Evolutionary conservation across 1,140 invertebrate species (phyloP), one percentile per base, ranked within the genome.

Genomic region (Rhyzopertha dominica): DNA sequence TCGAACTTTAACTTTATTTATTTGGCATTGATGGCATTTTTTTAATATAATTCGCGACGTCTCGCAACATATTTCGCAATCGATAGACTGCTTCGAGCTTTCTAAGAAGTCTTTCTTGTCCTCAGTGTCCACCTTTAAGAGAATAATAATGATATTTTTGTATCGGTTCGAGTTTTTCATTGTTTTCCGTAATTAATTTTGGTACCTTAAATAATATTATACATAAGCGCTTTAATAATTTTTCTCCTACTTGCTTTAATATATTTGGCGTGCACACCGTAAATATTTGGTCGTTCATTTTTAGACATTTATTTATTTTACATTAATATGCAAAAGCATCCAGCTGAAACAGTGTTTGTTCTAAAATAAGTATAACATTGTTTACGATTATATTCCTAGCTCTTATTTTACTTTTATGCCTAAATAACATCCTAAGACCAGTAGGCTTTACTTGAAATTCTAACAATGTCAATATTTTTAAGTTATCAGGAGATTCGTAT

Each of bases 1-100:
- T n/a, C n/a, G n/a, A n/a, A n/a, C n/a, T 43, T 43, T 43, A 22
- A 3, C 13, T 24, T 43, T 43, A 20, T 43, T 43, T 24, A 28
- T 22, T 24, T 43, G 41, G 22, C 29, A 43, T 36, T 43, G 4
- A 13, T 31, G 5, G 5, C 39, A 41, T n/a, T 14, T 14, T 12
- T 8, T 41, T 16, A 35, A n/a, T 31, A 36, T 34, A 43, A 5
- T 40, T 28, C 4, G 4, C 8, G 14, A 40, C 38, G 19, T 40
- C 24, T 13, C 19, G 13, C 13, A 14, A 26, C 38, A 40, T 40
- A 14, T 40, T n/a, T 40, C 29, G 26, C 38, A 24, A 40, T 26
- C 24, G 26, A 16, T 28, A 43, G 16, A 13, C 5, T 18, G 10
- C 18, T 4, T 18, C 16, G 4, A 36, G 1, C 23, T 35, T 43